Percentiles rank a stretch among this genome's conserved stretches.
Conservation (phyloP, 2,888 invertebrate genomes). For the Malthinus seriepunctatus region DNA sequence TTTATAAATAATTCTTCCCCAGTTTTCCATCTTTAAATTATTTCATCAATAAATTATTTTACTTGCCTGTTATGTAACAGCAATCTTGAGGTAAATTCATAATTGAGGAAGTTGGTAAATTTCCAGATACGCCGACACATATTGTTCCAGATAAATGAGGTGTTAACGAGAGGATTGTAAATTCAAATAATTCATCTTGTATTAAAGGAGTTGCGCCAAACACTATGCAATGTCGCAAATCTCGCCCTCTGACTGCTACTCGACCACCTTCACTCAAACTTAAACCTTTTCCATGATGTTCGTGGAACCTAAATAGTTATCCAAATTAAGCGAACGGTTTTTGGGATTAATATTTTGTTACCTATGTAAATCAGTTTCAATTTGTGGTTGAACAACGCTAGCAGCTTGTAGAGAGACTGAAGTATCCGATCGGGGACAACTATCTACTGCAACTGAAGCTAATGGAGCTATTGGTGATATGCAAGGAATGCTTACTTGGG, state of each 20-base stretch:
- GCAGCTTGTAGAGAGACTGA: slow-evolving; percentile 50
- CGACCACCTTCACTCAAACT: slow-evolving; percentile 68
- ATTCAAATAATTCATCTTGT: slow-evolving; percentile 79
- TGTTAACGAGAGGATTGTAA: slow-evolving; percentile 66
- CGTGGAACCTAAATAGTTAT: slow-evolving; percentile 57
- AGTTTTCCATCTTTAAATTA: too few species aligned
- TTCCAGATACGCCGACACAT: slow-evolving; percentile 77
- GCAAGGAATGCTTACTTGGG: slow-evolving; percentile 71
- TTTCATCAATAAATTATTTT: too few species aligned
- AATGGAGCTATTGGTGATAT: slow-evolving; percentile 48
- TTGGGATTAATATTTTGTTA: slow-evolving; percentile 13
- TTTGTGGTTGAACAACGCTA: slow-evolving; percentile 44
- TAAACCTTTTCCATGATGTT: slow-evolving; percentile 72
- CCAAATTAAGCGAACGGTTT: neutral
- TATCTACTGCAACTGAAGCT: slow-evolving; percentile 48
- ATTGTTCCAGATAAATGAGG: slow-evolving; percentile 73
- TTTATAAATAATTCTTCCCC: too few species aligned
- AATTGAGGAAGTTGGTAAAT: slow-evolving; percentile 60
- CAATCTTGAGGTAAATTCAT: slow-evolving; percentile 71
- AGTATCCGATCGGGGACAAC: slow-evolving; percentile 49
- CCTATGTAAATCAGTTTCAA: slow-evolving; percentile 50
- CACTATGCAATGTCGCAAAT: slow-evolving; percentile 60
- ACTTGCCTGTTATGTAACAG: slow-evolving; percentile 67
- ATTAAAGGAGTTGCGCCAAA: slow-evolving; percentile 75
- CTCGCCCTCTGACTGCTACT: slow-evolving; percentile 64